A percentile compares a stretch with the other conserved stretches of the same genome.
phyloP scores from a whole-genome alignment of 2,113 vertebrate species.

The Elaphurus davidianus region DNA sequence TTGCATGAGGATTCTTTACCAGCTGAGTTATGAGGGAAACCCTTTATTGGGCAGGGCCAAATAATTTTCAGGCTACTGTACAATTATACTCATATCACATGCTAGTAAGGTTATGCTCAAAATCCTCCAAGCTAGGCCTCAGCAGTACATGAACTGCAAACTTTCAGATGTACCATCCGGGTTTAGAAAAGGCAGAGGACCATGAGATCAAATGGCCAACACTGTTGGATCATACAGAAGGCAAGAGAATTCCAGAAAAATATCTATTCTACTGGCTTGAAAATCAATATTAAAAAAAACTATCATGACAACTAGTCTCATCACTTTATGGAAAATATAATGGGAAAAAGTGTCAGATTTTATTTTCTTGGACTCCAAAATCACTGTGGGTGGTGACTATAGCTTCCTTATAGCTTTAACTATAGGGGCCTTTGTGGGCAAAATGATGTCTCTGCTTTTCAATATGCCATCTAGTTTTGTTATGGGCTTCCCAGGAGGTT shows the following conservation, averaged over 20 bases:
- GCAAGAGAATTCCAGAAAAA: background rate
- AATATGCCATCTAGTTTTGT: background rate
- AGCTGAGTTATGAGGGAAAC: background rate
- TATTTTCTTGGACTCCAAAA: background rate
- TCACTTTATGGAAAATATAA: background rate
- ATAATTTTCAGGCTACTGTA: background rate
- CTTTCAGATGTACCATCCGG: background rate
- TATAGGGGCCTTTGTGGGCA: background rate
- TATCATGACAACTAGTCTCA: background rate
- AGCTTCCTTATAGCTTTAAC: background rate
- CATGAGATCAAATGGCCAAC: background rate
- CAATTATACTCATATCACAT: background rate
- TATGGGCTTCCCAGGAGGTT: background rate
- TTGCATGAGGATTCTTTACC: background rate
- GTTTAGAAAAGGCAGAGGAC: background rate
- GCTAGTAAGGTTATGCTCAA: background rate
- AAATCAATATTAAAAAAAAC: background rate
- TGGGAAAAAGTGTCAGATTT: background rate
- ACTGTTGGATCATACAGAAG: background rate
- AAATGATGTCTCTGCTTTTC: background rate
- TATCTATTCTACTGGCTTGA: background rate
- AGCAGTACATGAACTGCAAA: background rate
- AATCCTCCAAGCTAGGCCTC: background rate
- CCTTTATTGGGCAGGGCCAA: background rate
- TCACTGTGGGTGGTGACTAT: background rate